These are phyloP conservation scores for Apodemus agrarius DNA, from an alignment of 2,797 vertebrate genomes.

Conservation along the genomic window DNA sequence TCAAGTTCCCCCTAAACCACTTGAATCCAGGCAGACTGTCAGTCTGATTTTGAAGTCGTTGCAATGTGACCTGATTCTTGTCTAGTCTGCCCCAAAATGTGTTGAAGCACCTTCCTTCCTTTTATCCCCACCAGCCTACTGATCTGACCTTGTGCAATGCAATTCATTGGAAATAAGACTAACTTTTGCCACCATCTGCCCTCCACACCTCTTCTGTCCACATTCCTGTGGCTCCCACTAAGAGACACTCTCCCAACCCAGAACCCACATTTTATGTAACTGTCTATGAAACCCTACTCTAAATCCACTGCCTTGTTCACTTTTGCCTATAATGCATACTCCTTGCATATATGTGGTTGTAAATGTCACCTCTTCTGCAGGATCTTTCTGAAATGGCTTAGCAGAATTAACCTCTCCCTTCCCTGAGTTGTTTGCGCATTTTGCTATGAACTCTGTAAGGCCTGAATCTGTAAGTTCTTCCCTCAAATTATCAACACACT, in stretches of 20 bases:
- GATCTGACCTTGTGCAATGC: constrained; percentile 1
- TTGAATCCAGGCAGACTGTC: neutral
- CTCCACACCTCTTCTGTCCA: neutral
- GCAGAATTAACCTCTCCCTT: constrained; percentile 25
- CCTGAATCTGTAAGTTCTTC: neutral
- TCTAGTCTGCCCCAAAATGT: neutral
- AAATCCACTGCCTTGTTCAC: neutral
- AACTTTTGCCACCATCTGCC: neutral
- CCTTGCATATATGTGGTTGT: neutral
- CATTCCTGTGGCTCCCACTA: neutral
- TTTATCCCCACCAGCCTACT: neutral
- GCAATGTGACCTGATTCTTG: neutral
- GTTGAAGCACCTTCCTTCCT: neutral
- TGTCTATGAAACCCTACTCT: neutral
- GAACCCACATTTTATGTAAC: neutral
- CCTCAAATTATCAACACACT: neutral
- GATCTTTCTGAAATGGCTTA: neutral
- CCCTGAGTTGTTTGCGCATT: neutral
- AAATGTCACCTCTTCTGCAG: neutral
- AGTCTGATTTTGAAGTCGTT: neutral
- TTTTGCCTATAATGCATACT: neutral
- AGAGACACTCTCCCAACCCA: neutral
- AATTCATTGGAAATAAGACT: neutral
- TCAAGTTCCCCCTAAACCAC: neutral
- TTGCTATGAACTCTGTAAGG: neutral